phyloP scores from a whole-genome alignment of 2,888 invertebrate genomes.

The Caenorhabditis sp. region DNA sequence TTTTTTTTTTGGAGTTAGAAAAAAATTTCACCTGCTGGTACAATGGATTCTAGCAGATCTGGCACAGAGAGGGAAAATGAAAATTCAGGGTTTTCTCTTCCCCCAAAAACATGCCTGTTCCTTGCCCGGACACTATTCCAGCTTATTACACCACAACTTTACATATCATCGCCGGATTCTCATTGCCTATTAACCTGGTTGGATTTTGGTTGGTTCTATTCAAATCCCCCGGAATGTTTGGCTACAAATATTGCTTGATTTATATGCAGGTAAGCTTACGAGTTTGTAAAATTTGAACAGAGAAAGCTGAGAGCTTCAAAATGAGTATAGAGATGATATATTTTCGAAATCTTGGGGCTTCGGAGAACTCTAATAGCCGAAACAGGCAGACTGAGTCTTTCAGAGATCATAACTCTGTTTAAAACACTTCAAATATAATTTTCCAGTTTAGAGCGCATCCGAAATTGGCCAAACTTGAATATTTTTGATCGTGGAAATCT shows the following conservation, averaged over 20 bases:
- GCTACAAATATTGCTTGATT: conserved; percentile 31
- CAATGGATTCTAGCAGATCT: too few species aligned
- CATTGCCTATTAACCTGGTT: conserved; percentile 32
- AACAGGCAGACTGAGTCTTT: too few species aligned
- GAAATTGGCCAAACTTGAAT: too few species aligned
- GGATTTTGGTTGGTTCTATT: conserved; percentile 33
- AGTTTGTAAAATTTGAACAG: not conserved
- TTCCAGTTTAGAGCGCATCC: too few species aligned
- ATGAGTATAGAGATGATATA: conserved; percentile 2
- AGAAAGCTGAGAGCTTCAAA: not conserved
- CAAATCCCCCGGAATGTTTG: conserved; percentile 27
- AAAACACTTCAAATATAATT: too few species aligned
- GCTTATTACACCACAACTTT: conserved; percentile 36
- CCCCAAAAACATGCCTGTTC: conserved; percentile 20
- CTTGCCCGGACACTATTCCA: conserved; percentile 37
- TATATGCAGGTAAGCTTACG: conserved; percentile 46
- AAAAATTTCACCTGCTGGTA: too few species aligned
- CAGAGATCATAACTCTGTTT: too few species aligned
- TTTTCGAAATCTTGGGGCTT: not conserved
- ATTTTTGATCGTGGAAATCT: too few species aligned
- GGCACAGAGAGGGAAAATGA: too few species aligned
- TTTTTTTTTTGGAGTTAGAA: too few species aligned
- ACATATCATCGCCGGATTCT: conserved; percentile 24
- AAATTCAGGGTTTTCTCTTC: too few species aligned
- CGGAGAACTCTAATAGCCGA: not conserved